A percentile compares a stretch with the other conserved stretches of the same genome.
These are phyloP conservation scores for Copidosoma floridanum DNA, from an alignment of 1,140 invertebrate genomes.

Conservation along the genomic window DNA sequence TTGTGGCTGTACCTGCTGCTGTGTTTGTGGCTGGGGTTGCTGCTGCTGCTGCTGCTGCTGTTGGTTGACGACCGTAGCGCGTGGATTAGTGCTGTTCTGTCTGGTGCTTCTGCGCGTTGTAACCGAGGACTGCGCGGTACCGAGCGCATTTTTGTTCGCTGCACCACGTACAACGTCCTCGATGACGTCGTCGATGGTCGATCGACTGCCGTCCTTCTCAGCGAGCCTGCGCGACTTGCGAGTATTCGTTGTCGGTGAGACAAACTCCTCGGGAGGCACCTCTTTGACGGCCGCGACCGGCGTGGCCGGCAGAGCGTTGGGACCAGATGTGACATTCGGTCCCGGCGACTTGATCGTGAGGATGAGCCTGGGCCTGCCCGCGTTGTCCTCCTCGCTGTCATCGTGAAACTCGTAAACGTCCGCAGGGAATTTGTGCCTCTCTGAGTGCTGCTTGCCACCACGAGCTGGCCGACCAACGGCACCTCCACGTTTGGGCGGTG, in stretches of 20 bases:
- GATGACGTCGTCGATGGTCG: conserved; percentile 79
- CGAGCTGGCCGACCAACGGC: conserved; percentile 60
- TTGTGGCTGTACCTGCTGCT: neutral
- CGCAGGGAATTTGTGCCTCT: conserved; percentile 62
- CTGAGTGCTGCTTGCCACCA: conserved; percentile 58
- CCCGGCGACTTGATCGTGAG: conserved; percentile 76
- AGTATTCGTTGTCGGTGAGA: conserved; percentile 57
- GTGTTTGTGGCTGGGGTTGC: conserved; percentile 30
- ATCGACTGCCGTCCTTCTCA: conserved; percentile 73
- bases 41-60: too few relatives aligned
- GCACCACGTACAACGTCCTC: conserved; percentile 78
- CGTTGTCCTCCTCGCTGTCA: conserved; percentile 73
- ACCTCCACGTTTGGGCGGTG: conserved; percentile 34
- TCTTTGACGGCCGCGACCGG: conserved; percentile 59
- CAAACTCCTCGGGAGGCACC: conserved; percentile 65
- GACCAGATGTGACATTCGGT: conserved; percentile 42
- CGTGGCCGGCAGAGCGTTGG: conserved; percentile 43
- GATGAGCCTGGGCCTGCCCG: conserved; percentile 69
- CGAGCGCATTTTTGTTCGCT: conserved; percentile 40
- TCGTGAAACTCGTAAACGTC: conserved; percentile 84
- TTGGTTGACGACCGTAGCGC: conserved; percentile 28
- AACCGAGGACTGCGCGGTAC: conserved; percentile 33
- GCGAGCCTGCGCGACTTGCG: conserved; percentile 77
- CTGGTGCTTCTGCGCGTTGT: conserved; percentile 45
- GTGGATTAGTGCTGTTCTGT: conserved; percentile 42